Evolutionary conservation across 2,888 invertebrate species (phyloP), one percentile per base, ranked within the genome.

Genomic region (Hydrotaea cyrtoneurina): DNA sequence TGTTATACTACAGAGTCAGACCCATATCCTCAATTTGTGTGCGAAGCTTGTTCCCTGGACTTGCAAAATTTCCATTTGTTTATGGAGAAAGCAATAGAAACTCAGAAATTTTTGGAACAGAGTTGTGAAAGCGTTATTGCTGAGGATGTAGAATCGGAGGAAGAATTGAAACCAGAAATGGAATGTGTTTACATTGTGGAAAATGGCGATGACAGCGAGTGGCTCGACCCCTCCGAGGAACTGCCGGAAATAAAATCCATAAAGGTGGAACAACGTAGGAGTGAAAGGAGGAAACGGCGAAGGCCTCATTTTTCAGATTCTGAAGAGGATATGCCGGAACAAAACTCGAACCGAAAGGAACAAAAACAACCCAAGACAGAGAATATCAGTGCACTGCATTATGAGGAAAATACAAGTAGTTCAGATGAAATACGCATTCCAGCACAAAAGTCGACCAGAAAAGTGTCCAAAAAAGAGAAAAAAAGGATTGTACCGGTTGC

Each of bases 1-100:
- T n/a, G n/a, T n/a, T n/a, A n/a, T n/a, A n/a, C n/a, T 36, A 69
- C n/a, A 84, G 84, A 5, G 17, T 2, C 15, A 17, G 81, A 85
- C 36, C 31, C 71, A 13, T 79, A 72, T 66, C 39, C 84, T 8
- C 0, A 57, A 19, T 73, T 78, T 66, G 15, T 85, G 17, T 85
- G 84, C n/a, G 76, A 82, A 26, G 10, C 15, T 59, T 85, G 84
- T 53, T 66, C 64, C 3, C 36, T 59, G 19, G 66, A 72, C 15
- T 76, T 85, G 23, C 21, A 69, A 26, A 62, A 66, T 19, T 17
- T 59, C 0, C 84, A 85, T 23, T 15, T 59, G 2, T 69, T 82
- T 26, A 46, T 82, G 53, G 53, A 73, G 10, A 81, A 82, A 73
- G 81, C 84, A 3, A 8, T 79, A 13, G 73, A 75, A 3, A 66